These are phyloP conservation scores for Brachyrhaphis roseni DNA, from an alignment of 2,797 vertebrate species.

Conservation along the genomic window DNA sequence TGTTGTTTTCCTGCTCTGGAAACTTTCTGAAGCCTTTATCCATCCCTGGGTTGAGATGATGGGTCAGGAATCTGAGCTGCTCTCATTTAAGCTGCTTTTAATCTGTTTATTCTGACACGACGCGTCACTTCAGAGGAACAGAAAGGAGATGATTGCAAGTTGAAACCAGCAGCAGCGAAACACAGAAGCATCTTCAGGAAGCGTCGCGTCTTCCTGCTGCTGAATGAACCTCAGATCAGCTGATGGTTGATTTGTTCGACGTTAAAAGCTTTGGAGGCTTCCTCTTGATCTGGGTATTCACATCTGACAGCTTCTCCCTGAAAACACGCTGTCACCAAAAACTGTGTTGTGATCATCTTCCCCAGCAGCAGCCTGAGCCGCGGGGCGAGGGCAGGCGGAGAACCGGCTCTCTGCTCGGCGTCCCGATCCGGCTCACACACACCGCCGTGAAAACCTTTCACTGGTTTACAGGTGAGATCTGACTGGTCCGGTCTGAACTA, in stretches of 20 bases:
- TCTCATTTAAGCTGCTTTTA: neutral
- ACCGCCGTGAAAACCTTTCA: neutral
- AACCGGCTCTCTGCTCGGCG: slow-evolving; percentile 1
- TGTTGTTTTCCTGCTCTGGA: neutral
- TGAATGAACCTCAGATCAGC: slow-evolving; percentile 18
- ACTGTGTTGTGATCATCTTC: slow-evolving; percentile 44
- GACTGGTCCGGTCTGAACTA: neutral
- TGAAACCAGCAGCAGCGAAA: neutral
- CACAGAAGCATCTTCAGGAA: neutral
- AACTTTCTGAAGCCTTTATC: neutral
- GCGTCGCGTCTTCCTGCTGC: neutral
- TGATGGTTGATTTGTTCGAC: slow-evolving; percentile 19
- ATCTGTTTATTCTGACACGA: neutral
- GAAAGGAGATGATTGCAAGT: neutral
- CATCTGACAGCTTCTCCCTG: slow-evolving; percentile 25
- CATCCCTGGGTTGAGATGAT: neutral
- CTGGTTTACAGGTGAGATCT: neutral
- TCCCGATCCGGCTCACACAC: slow-evolving; percentile 6
- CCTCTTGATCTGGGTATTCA: slow-evolving; percentile 42
- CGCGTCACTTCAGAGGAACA: neutral
- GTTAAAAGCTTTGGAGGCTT: slow-evolving; percentile 14
- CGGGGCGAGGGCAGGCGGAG: slow-evolving; percentile 11
- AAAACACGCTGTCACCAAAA: slow-evolving; percentile 36
- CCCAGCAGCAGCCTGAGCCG: slow-evolving; percentile 19
- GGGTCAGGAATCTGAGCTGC: neutral